phyloP scores from a whole-genome alignment of 2,797 vertebrate genomes.

The Prunella strophiata region DNA sequence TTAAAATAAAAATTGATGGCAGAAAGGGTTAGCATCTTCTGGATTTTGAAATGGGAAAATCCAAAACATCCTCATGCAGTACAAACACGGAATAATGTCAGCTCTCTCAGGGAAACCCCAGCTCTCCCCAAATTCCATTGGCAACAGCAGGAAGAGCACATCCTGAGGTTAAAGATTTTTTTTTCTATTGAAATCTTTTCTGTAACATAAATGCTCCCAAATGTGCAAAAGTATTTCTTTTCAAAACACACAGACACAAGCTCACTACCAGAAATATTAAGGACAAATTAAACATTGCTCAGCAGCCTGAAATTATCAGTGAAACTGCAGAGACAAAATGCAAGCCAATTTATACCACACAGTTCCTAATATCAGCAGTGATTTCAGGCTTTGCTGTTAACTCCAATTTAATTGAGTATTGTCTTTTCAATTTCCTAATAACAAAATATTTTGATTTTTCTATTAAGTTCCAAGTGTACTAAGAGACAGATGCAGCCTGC shows the following conservation, averaged over 20 bases:
- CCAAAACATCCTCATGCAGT: background rate
- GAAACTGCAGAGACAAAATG: background rate
- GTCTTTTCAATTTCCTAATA: background rate
- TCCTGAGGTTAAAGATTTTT: background rate
- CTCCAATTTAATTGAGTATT: background rate
- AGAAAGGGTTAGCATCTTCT: background rate
- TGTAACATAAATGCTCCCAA: background rate
- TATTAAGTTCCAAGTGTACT: background rate
- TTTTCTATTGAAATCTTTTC: background rate
- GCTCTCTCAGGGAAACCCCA: background rate
- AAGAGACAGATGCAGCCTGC: background rate
- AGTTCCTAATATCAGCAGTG: background rate
- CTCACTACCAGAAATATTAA: background rate
- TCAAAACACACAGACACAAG: background rate
- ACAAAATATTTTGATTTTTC: background rate
- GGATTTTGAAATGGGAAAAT: background rate
- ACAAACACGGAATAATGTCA: background rate
- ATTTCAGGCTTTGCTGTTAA: background rate
- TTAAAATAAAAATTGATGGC: background rate
- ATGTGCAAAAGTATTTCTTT: background rate
- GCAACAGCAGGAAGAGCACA: rapidly evolving
- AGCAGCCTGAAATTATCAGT: background rate
- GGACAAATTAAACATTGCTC: background rate
- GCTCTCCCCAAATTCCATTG: background rate
- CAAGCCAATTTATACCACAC: background rate